These are phyloP conservation scores for Tupaia chinensis DNA, from an alignment of 2,113 vertebrate genomes.

Conservation along the genomic window DNA sequence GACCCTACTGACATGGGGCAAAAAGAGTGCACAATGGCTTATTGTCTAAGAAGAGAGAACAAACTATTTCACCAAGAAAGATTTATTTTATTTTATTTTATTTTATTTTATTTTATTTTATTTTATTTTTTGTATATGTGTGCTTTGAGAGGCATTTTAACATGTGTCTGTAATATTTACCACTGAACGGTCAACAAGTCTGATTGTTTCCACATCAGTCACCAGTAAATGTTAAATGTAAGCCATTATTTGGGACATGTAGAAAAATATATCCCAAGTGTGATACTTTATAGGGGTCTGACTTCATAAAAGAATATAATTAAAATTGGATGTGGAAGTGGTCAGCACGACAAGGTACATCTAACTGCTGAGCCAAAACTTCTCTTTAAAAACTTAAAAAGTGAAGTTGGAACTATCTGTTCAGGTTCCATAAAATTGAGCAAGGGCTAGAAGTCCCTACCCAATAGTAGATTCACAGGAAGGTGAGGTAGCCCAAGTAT, in stretches of 20 bases:
- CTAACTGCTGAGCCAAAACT: neutral
- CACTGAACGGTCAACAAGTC: neutral
- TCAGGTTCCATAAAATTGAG: neutral
- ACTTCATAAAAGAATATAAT: neutral
- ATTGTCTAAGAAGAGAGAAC: neutral
- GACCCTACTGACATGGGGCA: neutral
- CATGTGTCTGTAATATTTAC: neutral
- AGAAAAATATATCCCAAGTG: neutral
- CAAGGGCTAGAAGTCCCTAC: neutral
- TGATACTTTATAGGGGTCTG: neutral
- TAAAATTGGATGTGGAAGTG: neutral
- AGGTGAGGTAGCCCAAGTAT: neutral
- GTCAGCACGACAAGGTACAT: neutral
- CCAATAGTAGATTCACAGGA: neutral
- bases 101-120: too few relatives aligned
- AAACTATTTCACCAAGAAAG: neutral
- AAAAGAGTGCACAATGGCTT: neutral
- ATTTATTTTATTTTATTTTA: neutral
- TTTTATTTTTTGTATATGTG: neutral
- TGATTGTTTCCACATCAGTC: neutral
- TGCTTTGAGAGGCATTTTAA: conserved; percentile 8
- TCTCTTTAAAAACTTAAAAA: neutral
- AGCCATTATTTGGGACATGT: neutral
- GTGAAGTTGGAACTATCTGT: neutral
- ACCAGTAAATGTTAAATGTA: neutral